These are phyloP conservation scores for Radopholus similis DNA, from an alignment of 1,140 invertebrate species.

Conservation along the genomic window DNA sequence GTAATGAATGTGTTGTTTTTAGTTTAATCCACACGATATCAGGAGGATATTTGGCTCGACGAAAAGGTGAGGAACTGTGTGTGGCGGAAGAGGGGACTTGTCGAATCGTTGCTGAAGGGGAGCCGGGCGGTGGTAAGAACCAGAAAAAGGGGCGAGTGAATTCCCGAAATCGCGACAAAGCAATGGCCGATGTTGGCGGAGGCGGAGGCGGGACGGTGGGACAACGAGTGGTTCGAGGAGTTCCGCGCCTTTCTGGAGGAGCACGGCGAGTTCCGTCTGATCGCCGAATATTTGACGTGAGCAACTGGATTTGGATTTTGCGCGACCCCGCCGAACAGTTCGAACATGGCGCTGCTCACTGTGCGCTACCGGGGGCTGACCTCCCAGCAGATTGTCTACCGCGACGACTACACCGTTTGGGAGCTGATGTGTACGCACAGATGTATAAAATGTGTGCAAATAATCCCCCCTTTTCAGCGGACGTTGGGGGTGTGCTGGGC, in stretches of 20 bases:
- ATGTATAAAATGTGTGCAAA: background rate
- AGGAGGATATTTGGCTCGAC: background rate
- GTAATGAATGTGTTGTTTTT: too few relatives aligned
- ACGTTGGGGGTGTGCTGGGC: constrained; percentile 37
- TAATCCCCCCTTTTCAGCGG: constrained; percentile 24
- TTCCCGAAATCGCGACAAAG: background rate
- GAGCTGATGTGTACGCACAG: constrained; percentile 20
- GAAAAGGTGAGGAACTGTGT: background rate
- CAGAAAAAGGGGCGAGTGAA: background rate
- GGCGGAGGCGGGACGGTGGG: background rate
- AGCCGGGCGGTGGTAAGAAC: background rate
- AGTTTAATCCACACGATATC: too few relatives aligned
- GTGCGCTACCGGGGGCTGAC: constrained; percentile 9
- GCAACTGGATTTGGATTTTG: constrained; percentile 5
- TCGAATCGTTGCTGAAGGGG: background rate
- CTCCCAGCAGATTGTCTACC: constrained; percentile 23
- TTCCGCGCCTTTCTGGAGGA: constrained; percentile 6
- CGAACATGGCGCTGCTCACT: constrained; percentile 17
- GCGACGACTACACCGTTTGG: constrained; percentile 38
- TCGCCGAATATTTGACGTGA: constrained; percentile 22
- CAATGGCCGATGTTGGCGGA: background rate
- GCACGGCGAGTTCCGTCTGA: background rate
- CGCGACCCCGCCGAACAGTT: background rate
- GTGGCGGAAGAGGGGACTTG: background rate
- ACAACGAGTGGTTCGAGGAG: constrained; percentile 5